Conservation (phyloP, 1,140 invertebrate genomes). For the Eulimnadia texana region DNA sequence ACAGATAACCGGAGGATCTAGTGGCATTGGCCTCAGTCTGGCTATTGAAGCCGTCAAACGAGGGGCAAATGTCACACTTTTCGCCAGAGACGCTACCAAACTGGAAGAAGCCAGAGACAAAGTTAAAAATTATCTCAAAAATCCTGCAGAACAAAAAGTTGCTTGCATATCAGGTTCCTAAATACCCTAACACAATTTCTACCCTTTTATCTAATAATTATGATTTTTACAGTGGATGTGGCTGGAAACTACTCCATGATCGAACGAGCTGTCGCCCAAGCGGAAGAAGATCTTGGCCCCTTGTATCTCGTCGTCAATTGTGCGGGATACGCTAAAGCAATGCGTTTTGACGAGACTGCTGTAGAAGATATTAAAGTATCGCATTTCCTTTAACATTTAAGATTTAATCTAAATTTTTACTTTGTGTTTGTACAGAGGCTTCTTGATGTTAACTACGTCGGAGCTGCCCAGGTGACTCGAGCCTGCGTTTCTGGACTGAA, state of each 20-base stretch:
- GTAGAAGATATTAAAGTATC: conserved; percentile 48
- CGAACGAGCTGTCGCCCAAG: conserved; percentile 38
- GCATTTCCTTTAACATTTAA: neutral
- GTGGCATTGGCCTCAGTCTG: conserved; percentile 79
- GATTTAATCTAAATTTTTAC: conserved; percentile 1
- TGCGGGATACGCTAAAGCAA: conserved; percentile 52
- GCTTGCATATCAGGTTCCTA: conserved; percentile 37
- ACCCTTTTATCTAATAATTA: neutral
- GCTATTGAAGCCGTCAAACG: conserved; percentile 56
- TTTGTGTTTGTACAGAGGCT: conserved; percentile 31
- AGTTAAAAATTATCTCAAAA: conserved; percentile 32
- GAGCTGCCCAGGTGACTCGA: conserved; percentile 36
- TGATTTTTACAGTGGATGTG: conserved; percentile 44
- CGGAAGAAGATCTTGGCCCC: conserved; percentile 50
- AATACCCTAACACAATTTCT: neutral
- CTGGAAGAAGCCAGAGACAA: conserved; percentile 44
- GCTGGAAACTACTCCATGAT: conserved; percentile 45
- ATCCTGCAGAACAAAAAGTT: conserved; percentile 43
- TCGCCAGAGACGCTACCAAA: conserved; percentile 60
- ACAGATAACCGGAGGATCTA: conserved; percentile 81
- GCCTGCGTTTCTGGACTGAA: conserved; percentile 39
- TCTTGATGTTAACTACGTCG: conserved; percentile 41
- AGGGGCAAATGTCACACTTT: conserved; percentile 77
- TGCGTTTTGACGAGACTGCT: conserved; percentile 65
- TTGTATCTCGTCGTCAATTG: conserved; percentile 83